Percentiles rank a stretch among this genome's conserved stretches.
Evolutionary conservation across 2,113 vertebrate species (phyloP).

Genomic region (Dasyprocta punctata): DNA sequence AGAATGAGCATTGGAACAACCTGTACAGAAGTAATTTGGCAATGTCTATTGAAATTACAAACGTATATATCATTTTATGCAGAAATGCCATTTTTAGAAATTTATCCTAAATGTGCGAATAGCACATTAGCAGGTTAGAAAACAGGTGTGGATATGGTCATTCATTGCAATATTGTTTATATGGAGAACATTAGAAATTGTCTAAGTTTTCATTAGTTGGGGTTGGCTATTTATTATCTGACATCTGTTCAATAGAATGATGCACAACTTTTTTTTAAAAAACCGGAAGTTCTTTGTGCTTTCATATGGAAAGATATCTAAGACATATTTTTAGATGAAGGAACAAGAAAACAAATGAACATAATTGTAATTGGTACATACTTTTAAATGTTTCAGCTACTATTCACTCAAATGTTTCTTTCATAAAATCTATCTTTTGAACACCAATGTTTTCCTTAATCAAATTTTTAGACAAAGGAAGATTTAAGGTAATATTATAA

Average conservation of each 20-base stretch:
- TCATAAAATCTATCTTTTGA: slow-evolving; percentile 26
- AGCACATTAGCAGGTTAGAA: background rate
- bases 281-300: background rate
- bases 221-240: background rate
- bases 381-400: background rate
- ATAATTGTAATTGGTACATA: background rate
- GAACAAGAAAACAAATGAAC: background rate
- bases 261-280: background rate
- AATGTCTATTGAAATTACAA: slow-evolving; percentile 33
- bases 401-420: background rate
- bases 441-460: background rate
- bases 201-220: background rate
- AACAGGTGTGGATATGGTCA: background rate
- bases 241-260: background rate
- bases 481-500: background rate
- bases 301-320: background rate
- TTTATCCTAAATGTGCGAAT: background rate
- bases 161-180: background rate
- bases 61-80: background rate
- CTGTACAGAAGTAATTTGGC: background rate
- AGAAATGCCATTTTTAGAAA: background rate
- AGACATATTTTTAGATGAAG: background rate
- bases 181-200: slow-evolving; percentile 17
- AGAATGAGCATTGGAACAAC: slow-evolving; percentile 2
- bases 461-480: background rate